Base-by-base conservation (phyloP, 2,888 invertebrate genomes). In the Clusia tigrina region DNA sequence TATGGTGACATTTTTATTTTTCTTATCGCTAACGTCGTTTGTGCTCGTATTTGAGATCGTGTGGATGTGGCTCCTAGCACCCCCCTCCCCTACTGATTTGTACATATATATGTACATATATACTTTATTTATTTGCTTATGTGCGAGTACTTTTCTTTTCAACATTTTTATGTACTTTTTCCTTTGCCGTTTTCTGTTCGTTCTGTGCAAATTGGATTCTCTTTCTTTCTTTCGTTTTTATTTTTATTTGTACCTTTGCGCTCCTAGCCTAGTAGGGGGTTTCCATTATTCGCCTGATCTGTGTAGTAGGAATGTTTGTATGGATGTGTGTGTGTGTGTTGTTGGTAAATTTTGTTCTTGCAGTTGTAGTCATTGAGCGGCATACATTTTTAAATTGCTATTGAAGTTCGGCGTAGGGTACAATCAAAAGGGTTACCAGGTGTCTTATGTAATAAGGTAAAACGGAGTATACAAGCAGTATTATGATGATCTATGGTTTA, bases 1-100 rank as follows among this genome's bases (percentile, higher is more conserved):
- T 42, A 54, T 60, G 60, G 54, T 60, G 60, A 60, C 60, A 60
- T 60, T 60, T 60, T 54, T 60, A 60, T 60, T 60, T 54, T 51
- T 38, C 51, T n/a, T 52, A 42, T 42, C 42, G n/a, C 6, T n/a
- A 5, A 42, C n/a, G 15, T 42, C 42, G 42, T 42, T 17, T 42
- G 42, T 15, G 6, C 42, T 42, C 42, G 42, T 42, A 42, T 42
- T 42, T 42, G 42, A n/a, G n/a, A 15, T 42, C n/a, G 42, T 10
- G 12, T n/a, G n/a, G n/a, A n/a, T n/a, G 42, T 3, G 3, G 42
- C 9, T 17, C 12, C 9, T 42, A n/a, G 42, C n/a, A 42, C 42
- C 10, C n/a, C 6, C 42, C 15, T 15, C 3, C 42, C n/a, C 42
- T 15, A 17, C n/a, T 42, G 42, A n/a, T n/a, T 23, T 23, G 20